Evolutionary conservation across 2,113 vertebrate genomes (phyloP).

Genomic region (Percina caprodes): DNA sequence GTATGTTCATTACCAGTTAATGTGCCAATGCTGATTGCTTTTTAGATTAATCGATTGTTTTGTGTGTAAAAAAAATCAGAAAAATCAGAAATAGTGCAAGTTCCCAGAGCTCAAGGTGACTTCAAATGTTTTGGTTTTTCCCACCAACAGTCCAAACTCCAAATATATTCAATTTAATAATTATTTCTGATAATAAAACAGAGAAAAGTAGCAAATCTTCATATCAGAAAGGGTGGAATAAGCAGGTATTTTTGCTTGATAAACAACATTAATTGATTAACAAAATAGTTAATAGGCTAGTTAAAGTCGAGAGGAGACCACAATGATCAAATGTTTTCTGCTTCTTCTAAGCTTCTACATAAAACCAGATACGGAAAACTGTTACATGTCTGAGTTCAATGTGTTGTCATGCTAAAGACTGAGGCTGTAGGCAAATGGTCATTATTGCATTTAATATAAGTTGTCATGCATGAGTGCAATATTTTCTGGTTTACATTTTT

Average conservation of each 20-base stretch:
- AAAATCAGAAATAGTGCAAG: neutral
- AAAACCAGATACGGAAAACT: neutral
- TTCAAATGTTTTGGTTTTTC: neutral
- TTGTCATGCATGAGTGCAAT: conserved; percentile 1
- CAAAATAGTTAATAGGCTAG: no score
- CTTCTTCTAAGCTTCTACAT: neutral
- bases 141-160: neutral
- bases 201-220: neutral
- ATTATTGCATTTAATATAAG: neutral
- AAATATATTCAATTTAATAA: neutral
- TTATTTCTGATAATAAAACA: neutral
- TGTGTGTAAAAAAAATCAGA: no score
- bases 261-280: neutral
- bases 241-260: neutral
- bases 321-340: neutral
- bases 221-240: neutral
- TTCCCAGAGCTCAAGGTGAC: neutral
- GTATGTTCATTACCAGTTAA: neutral
- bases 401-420: neutral
- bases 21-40: neutral
- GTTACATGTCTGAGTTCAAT: neutral
- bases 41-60: neutral
- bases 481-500: neutral
- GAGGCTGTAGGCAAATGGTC: neutral
- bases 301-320: neutral